Percentiles rank a stretch among this genome's conserved stretches.
These are phyloP conservation scores for Melanaphis sacchari DNA, from an alignment of 1,140 invertebrate species.

Conservation along the genomic window DNA sequence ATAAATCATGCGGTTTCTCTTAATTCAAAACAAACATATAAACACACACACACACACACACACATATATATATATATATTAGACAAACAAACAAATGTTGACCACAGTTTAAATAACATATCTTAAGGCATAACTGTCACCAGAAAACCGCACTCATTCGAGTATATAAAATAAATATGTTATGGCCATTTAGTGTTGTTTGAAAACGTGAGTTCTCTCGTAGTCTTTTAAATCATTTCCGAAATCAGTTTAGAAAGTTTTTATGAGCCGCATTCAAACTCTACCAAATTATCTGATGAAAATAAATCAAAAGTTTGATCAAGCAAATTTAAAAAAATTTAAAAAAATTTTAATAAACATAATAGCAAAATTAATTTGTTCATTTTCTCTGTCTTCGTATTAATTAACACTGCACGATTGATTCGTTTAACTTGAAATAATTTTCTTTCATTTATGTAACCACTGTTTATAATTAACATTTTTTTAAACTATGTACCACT, in stretches of 20 bases:
- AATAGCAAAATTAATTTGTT: neutral
- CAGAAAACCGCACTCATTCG: neutral
- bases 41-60: too few species aligned
- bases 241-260: neutral
- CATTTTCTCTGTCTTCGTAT: neutral
- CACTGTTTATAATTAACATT: neutral
- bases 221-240: neutral
- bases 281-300: neutral
- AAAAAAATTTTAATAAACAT: neutral
- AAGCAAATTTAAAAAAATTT: neutral
- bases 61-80: neutral
- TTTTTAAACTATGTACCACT: neutral
- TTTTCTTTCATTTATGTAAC: neutral
- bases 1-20: neutral
- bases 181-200: neutral
- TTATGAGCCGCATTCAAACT: neutral
- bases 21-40: neutral
- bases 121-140: neutral
- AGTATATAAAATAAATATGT: neutral
- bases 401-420: neutral
- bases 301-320: conserved; percentile 16
- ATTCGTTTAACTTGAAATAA: neutral
- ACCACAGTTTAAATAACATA: neutral
- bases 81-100: too few species aligned
- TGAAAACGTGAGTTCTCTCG: neutral